Evolutionary conservation across 2,888 invertebrate genomes (phyloP).

Genomic region (Drosophila infuscata): DNA sequence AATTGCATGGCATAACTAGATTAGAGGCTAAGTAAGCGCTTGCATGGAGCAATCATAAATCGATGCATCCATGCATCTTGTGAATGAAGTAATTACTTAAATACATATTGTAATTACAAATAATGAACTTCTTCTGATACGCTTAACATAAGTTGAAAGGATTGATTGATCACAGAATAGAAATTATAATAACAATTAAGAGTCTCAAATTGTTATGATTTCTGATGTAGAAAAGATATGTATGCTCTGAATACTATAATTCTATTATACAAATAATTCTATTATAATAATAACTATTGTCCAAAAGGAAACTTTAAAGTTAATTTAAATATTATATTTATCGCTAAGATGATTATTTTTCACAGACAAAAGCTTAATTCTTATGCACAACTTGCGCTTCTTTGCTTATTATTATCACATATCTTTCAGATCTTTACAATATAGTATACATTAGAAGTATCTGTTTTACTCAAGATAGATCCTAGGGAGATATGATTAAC

Average conservation of each 20-base stretch:
- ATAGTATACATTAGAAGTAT: neutral
- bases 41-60: neutral
- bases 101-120: neutral
- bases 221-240: neutral
- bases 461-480: slow-evolving; percentile 10
- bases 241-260: neutral
- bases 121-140: neutral
- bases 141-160: neutral
- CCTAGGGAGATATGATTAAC: slow-evolving; percentile 6
- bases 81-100: neutral
- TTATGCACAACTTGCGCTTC: neutral
- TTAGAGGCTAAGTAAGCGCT: slow-evolving; percentile 12
- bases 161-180: neutral
- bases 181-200: too few relatives aligned
- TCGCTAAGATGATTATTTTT: neutral
- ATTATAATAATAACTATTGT: too few relatives aligned
- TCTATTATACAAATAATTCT: too few relatives aligned
- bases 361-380: neutral
- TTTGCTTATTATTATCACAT: neutral
- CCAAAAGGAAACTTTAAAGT: too few relatives aligned
- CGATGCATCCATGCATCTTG: neutral
- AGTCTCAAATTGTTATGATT: neutral
- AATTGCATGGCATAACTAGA: slow-evolving; percentile 41
- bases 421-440: neutral
- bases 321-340: neutral